Evolutionary conservation across 2,113 vertebrate genomes (phyloP).

Genomic region (Dasyurus viverrinus): DNA sequence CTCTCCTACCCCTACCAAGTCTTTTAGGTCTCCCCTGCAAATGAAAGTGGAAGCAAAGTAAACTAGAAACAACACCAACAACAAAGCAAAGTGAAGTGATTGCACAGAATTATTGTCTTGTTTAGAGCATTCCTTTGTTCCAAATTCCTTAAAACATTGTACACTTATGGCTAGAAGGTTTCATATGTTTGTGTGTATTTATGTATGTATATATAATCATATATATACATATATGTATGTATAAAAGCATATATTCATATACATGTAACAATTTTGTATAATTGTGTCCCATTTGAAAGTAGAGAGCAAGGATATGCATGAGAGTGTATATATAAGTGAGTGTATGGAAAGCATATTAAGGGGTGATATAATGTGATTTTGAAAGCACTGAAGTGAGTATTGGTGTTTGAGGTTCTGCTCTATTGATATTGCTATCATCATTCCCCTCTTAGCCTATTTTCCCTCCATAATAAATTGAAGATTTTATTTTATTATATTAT

Average conservation of each 20-base stretch:
- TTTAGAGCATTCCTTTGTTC: background rate
- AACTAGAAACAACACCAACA: background rate
- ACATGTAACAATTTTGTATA: background rate
- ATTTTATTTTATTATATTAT: too few relatives aligned
- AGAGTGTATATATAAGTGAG: background rate
- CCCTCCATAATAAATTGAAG: background rate
- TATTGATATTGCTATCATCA: background rate
- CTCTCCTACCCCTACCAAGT: background rate
- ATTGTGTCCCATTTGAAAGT: background rate
- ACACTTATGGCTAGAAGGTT: background rate
- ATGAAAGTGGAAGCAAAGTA: background rate
- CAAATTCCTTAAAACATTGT: background rate
- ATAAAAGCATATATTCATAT: background rate
- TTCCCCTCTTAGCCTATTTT: background rate
- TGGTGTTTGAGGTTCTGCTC: background rate
- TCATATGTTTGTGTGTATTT: background rate
- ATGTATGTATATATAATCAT: too few relatives aligned
- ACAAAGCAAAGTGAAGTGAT: background rate
- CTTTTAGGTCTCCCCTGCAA: background rate
- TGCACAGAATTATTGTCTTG: background rate
- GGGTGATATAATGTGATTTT: background rate
- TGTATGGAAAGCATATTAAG: background rate
- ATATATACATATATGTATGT: too few relatives aligned
- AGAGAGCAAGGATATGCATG: background rate
- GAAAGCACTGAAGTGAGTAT: background rate